Evolutionary conservation across 2,797 vertebrate species (phyloP), one percentile per base, ranked within the genome.

Genomic region (Coreius guichenoti): DNA sequence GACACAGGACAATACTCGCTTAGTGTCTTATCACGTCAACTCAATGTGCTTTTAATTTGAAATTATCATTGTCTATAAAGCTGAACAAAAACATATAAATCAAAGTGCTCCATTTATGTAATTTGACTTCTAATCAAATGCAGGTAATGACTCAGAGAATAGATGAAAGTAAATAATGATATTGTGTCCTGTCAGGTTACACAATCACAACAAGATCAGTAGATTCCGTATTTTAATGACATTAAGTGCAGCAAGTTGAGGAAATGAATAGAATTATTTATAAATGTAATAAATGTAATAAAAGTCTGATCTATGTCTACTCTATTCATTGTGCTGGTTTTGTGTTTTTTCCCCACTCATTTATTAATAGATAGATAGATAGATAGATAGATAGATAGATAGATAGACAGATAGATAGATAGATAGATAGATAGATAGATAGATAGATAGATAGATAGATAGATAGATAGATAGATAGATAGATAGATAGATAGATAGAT

Each of bases 121-220:
- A 80, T 49, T 21, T 33, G 43, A 67, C 19, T 33, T 33, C 45
- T 51, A 4, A 49, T 67, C 61, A 67, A 33, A 33, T 33, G 13
- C 61, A 68, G 61, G 58, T 79, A 79, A 79, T 79, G 76, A 63
- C 39, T 61, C 49, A 19, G 23, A 58, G 13, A 45, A 58, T 77
- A 58, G 58, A 78, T 79, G 26, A 65, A 79, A 65, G 21, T 47
- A n/a, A 79, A 45, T 16, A 79, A 63, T 79, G n/a, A 63, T 77
- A 39, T 39, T 77, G 4, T 77, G 54, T 58, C 33, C 54, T 36
- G 67, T 56, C 12, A 23, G 33, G 49, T 72, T 81, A 72, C 49
- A 73, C 54, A 23, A 43, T 54, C n/a, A 56, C n/a, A 82, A 56
- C 29, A 8, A 72, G 70, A 56, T 67, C 58, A 45, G 61, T 49